phyloP scores from a whole-genome alignment of 2,888 invertebrate species.

The Bombylius major region DNA sequence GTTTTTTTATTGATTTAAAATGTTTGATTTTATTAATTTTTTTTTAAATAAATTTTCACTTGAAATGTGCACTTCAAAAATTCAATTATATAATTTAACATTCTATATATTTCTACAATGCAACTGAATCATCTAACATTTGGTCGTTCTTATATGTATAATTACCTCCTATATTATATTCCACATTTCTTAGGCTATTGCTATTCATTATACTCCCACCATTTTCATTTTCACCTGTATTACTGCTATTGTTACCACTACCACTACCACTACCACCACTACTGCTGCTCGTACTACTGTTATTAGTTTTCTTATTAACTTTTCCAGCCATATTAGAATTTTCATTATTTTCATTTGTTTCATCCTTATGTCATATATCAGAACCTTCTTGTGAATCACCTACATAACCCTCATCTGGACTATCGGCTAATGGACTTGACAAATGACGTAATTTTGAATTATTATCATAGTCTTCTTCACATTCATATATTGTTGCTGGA shows the following conservation, averaged over 20 bases:
- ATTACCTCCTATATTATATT: not conserved
- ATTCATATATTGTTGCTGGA: slow-evolving; percentile 34
- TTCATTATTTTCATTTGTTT: not conserved
- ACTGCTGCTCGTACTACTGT: too few relatives aligned
- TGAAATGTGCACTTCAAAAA: too few relatives aligned
- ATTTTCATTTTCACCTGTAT: not conserved
- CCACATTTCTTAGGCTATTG: not conserved
- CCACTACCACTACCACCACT: too few relatives aligned
- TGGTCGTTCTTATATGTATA: not conserved
- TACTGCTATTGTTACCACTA: not conserved
- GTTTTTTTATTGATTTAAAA: too few relatives aligned
- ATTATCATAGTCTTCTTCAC: slow-evolving; percentile 38
- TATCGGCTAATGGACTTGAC: slow-evolving; percentile 50
- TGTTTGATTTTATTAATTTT: too few relatives aligned
- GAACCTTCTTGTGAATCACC: slow-evolving; percentile 57
- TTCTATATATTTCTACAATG: slow-evolving; percentile 20
- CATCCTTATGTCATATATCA: slow-evolving; percentile 49
- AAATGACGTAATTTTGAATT: slow-evolving; percentile 36
- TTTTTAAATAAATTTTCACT: too few relatives aligned
- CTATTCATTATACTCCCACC: not conserved
- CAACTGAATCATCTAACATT: slow-evolving; percentile 30
- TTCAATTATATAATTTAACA: too few relatives aligned
- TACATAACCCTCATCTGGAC: slow-evolving; percentile 79
- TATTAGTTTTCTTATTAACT: too few relatives aligned
- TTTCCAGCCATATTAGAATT: not conserved